These are phyloP conservation scores for Pelobates cultripes DNA, from an alignment of 2,797 vertebrate genomes.

Conservation along the genomic window DNA sequence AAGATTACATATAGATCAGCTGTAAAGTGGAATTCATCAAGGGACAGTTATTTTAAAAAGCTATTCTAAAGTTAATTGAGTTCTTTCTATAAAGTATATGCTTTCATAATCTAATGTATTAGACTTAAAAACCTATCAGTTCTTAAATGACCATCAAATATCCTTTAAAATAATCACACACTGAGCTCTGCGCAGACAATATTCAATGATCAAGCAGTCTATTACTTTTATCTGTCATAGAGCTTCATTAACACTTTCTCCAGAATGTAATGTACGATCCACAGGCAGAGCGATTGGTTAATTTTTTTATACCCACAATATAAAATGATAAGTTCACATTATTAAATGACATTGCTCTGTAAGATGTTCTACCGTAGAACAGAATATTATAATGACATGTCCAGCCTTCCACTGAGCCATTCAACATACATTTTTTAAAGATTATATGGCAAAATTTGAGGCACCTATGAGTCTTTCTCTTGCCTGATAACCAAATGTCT, in stretches of 20 bases:
- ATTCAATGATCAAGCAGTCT: background rate
- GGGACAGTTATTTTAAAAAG: conserved; percentile 41
- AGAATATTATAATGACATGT: no score
- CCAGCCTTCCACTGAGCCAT: no score
- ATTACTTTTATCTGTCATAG: conserved; percentile 3
- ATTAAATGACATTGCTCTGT: no score
- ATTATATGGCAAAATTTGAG: no score
- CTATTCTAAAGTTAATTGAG: conserved; percentile 47
- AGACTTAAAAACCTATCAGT: conserved; percentile 42
- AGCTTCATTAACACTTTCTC: background rate
- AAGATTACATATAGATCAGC: conserved; percentile 45
- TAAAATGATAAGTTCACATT: background rate
- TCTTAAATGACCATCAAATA: conserved; percentile 47
- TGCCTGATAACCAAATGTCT: no score
- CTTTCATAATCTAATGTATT: conserved; percentile 45
- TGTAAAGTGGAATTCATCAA: conserved; percentile 35
- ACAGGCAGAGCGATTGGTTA: background rate
- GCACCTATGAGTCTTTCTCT: no score
- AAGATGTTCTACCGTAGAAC: no score
- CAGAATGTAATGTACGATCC: background rate
- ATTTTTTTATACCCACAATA: background rate
- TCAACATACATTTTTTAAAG: no score
- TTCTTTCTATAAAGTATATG: conserved; percentile 41
- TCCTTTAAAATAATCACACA: conserved; percentile 38
- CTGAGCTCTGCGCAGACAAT: conserved; percentile 22